Conservation (phyloP, 1,140 invertebrate genomes). For the Hirudo medicinalis region DNA sequence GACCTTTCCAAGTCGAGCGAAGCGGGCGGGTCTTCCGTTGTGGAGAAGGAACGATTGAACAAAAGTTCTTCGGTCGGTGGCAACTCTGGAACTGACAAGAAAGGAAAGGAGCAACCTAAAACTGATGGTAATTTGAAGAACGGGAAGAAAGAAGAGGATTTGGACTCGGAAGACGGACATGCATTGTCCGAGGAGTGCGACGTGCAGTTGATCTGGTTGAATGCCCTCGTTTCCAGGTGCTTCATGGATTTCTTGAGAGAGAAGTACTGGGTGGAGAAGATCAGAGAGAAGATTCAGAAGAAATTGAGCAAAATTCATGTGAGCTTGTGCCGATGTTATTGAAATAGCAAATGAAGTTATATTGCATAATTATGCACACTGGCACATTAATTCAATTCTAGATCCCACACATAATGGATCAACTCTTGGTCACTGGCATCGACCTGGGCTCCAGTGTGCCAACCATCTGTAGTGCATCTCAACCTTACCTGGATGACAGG, state of each 20-base stretch:
- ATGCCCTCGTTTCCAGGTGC: conserved; percentile 59
- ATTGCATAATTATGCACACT: too few species aligned
- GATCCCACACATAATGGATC: conserved; percentile 75
- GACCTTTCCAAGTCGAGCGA: background rate
- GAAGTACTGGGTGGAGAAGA: conserved; percentile 47
- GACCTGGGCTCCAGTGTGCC: conserved; percentile 62
- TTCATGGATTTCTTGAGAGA: conserved; percentile 64
- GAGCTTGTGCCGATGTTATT: conserved; percentile 24
- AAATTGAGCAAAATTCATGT: conserved; percentile 71
- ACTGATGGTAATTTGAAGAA: conserved; percentile 20
- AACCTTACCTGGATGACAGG: conserved; percentile 63
- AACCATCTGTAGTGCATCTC: conserved; percentile 57
- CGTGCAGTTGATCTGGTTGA: conserved; percentile 50
- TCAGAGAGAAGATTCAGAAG: conserved; percentile 61
- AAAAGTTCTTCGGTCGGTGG: background rate
- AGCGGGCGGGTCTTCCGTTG: background rate
- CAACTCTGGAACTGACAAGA: background rate
- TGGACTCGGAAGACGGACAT: background rate
- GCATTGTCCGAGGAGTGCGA: conserved; percentile 26
- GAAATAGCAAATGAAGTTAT: background rate
- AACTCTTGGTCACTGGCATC: conserved; percentile 60
- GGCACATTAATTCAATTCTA: conserved; percentile 27
- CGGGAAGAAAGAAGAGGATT: conserved; percentile 18
- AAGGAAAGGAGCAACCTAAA: conserved; percentile 13
- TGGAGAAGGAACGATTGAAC: too few species aligned